A percentile compares a stretch with the other conserved stretches of the same genome.
Evolutionary conservation across 2,888 invertebrate genomes (phyloP).

Genomic region (Pandemis heparana): DNA sequence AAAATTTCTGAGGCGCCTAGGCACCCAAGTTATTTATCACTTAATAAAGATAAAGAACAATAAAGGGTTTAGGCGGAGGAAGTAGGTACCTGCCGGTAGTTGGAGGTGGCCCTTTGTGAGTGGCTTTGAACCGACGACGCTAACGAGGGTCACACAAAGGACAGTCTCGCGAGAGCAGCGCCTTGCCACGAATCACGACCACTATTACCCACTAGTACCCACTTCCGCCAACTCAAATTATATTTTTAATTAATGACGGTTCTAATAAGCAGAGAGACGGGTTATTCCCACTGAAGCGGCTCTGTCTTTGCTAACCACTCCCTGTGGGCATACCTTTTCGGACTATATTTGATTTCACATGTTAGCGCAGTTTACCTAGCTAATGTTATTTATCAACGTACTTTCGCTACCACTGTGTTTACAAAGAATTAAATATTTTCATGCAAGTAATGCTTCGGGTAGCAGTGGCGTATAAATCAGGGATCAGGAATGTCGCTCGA

Average conservation of each 20-base stretch:
- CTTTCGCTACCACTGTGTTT: background rate
- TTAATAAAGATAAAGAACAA: conserved; percentile 50
- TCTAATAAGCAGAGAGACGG: conserved; percentile 37
- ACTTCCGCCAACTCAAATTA: conserved; percentile 40
- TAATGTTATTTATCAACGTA: conserved; percentile 20
- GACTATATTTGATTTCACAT: conserved; percentile 12
- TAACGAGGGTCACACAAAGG: conserved; percentile 67
- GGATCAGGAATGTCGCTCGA: conserved; percentile 11
- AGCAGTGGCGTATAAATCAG: conserved; percentile 4
- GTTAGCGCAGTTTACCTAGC: background rate
- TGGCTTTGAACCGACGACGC: conserved; percentile 61
- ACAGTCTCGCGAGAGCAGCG: conserved; percentile 50
- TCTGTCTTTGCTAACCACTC: conserved; percentile 24
- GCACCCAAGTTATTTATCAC: conserved; percentile 39
- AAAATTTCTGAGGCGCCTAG: conserved; percentile 22
- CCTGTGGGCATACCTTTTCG: conserved; percentile 28
- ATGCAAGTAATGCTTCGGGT: conserved; percentile 7
- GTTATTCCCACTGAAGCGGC: conserved; percentile 39
- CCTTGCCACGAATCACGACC: conserved; percentile 38
- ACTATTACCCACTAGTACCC: conserved; percentile 40
- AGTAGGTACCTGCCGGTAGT: conserved; percentile 43
- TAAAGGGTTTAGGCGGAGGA: conserved; percentile 50
- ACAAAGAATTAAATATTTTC: conserved; percentile 1
- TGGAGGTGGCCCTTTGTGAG: conserved; percentile 44
- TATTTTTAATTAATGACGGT: conserved; percentile 41